Conservation (phyloP, 2,797 vertebrate species). For the Enteromius paludinosus region DNA sequence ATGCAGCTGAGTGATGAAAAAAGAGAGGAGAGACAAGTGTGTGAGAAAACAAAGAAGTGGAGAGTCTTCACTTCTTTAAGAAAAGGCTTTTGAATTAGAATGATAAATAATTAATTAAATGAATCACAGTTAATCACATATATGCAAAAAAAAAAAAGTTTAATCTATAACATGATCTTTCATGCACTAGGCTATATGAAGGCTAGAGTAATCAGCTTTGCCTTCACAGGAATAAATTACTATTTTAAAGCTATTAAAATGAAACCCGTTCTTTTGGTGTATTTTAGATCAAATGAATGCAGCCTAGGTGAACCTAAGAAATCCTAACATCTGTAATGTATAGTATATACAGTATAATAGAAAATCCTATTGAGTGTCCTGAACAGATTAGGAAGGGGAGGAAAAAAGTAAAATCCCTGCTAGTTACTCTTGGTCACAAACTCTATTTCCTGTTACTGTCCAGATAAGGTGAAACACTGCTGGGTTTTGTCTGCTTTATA, state of each 20-base stretch:
- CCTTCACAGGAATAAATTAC: not conserved
- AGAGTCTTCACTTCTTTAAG: not conserved
- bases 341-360: not conserved
- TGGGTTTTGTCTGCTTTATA: slow-evolving; percentile 11
- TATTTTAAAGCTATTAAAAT: not conserved
- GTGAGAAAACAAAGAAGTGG: not conserved
- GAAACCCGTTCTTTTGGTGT: not conserved
- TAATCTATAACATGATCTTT: not conserved
- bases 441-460: slow-evolving; percentile 43
- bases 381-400: slow-evolving; percentile 1
- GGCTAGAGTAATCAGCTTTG: not conserved
- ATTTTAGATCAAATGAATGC: not conserved
- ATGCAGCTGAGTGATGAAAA: slow-evolving; percentile 17
- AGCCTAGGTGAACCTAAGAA: not conserved
- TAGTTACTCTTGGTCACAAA: slow-evolving; percentile 45
- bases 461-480: slow-evolving; percentile 24
- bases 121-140: not conserved
- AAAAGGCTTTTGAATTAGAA: not conserved
- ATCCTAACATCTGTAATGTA: not conserved
- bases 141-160: not conserved
- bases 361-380: not conserved
- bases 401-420: slow-evolving; percentile 6
- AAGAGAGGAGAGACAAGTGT: not conserved
- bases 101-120: not conserved
- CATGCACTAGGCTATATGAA: not conserved